Percentiles rank a stretch among this genome's conserved stretches.
Conservation (phyloP, 2,888 invertebrate species). For the Limnephilus marmoratus region DNA sequence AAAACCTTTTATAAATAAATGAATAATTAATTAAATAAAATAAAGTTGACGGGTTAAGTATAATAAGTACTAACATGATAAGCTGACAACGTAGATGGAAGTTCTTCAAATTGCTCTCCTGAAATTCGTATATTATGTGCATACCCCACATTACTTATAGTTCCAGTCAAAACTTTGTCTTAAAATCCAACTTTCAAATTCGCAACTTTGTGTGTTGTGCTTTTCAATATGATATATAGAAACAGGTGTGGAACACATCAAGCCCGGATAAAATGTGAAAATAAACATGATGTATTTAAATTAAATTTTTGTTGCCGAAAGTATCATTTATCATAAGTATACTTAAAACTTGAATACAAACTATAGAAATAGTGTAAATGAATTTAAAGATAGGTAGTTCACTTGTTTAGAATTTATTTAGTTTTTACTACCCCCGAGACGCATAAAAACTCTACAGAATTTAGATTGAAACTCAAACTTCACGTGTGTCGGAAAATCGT, state of each 20-base stretch:
- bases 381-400: background rate
- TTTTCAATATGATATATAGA: background rate
- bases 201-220: background rate
- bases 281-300: background rate
- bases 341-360: background rate
- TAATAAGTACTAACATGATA: background rate
- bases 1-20: too few species aligned
- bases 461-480: background rate
- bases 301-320: too few species aligned
- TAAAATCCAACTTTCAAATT: background rate
- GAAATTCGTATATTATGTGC: background rate
- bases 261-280: background rate
- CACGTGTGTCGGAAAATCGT: background rate
- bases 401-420: background rate
- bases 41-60: background rate
- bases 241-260: background rate
- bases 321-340: too few species aligned
- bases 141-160: background rate
- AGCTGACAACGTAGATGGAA: background rate
- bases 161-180: background rate
- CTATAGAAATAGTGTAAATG: background rate
- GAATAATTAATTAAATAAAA: too few species aligned
- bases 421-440: background rate
- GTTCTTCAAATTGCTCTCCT: background rate
- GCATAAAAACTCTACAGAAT: background rate